Evolutionary conservation across 2,797 vertebrate genomes (phyloP).

Genomic region (Coilia nasus): DNA sequence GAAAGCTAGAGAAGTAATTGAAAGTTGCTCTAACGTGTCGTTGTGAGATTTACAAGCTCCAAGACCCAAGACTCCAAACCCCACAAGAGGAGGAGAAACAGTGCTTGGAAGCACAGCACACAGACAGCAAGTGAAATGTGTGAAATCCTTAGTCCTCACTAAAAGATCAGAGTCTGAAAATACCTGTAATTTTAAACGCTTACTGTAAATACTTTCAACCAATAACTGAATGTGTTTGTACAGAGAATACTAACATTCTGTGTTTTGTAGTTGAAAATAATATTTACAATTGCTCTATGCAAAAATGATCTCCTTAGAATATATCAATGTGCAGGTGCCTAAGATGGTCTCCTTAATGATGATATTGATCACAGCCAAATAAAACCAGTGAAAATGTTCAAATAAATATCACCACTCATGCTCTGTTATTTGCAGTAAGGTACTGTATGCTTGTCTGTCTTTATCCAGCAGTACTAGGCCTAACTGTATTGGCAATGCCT

Average conservation of each 20-base stretch:
- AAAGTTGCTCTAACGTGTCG: not conserved
- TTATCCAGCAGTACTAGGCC: too few relatives aligned
- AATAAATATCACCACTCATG: constrained; percentile 39
- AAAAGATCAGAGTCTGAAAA: constrained; percentile 23
- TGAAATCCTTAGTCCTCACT: constrained; percentile 27
- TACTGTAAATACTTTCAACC: constrained; percentile 50
- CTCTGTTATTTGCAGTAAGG: not conserved
- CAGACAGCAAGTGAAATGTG: constrained; percentile 30
- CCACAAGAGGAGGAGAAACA: constrained; percentile 27
- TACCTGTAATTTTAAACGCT: constrained; percentile 35
- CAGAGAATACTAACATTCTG: constrained; percentile 40
- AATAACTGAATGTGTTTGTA: constrained; percentile 57
- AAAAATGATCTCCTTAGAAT: constrained; percentile 52
- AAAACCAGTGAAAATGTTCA: constrained; percentile 45
- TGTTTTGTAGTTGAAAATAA: constrained; percentile 57
- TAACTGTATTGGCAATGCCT: not conserved
- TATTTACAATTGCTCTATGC: constrained; percentile 56
- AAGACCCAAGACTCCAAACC: constrained; percentile 40
- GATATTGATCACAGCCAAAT: constrained; percentile 49
- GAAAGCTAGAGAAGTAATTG: not conserved
- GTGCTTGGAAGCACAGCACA: constrained; percentile 22
- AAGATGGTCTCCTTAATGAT: constrained; percentile 39
- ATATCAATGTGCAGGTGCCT: constrained; percentile 45
- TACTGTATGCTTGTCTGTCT: not conserved
- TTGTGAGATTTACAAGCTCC: not conserved